Evolutionary conservation across 2,797 vertebrate species (phyloP).

Genomic region (Buceros bicornis): DNA sequence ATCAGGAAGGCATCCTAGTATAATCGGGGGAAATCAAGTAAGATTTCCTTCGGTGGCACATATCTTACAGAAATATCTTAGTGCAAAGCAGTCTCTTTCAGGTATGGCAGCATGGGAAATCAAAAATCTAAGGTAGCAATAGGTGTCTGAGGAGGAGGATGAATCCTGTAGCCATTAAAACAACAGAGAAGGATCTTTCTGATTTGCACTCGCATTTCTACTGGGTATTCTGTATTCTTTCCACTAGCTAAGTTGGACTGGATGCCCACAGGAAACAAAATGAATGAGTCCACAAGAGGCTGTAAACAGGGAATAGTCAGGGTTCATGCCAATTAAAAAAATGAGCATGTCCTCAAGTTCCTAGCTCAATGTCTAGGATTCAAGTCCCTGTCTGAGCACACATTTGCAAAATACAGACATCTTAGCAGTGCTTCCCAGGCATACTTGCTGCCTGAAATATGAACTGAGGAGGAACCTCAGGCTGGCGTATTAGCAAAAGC

Average conservation of each 20-base stretch:
- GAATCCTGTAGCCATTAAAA: constrained; percentile 25
- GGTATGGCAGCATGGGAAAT: constrained; percentile 9
- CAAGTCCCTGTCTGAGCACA: background rate
- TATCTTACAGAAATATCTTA: background rate
- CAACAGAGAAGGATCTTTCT: background rate
- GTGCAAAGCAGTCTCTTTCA: background rate
- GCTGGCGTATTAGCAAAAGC: constrained; percentile 28
- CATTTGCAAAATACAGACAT: background rate
- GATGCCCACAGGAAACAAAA: constrained; percentile 15
- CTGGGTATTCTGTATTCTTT: background rate
- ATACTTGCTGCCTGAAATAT: background rate
- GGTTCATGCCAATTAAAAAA: background rate
- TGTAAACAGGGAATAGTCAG: background rate
- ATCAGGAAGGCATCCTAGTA: background rate
- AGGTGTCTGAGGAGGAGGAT: background rate
- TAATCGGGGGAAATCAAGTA: background rate
- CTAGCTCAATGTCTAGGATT: background rate
- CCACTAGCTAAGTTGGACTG: background rate
- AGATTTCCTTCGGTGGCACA: background rate
- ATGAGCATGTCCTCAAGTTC: background rate
- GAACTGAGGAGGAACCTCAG: background rate
- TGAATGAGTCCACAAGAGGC: background rate
- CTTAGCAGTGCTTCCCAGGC: constrained; percentile 3
- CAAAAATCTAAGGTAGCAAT: constrained; percentile 9
- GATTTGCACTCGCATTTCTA: background rate